A percentile compares a stretch with the other conserved stretches of the same genome.
These are phyloP conservation scores for Sitodiplosis mosellana DNA, from an alignment of 1,140 invertebrate species.

Conservation along the genomic window DNA sequence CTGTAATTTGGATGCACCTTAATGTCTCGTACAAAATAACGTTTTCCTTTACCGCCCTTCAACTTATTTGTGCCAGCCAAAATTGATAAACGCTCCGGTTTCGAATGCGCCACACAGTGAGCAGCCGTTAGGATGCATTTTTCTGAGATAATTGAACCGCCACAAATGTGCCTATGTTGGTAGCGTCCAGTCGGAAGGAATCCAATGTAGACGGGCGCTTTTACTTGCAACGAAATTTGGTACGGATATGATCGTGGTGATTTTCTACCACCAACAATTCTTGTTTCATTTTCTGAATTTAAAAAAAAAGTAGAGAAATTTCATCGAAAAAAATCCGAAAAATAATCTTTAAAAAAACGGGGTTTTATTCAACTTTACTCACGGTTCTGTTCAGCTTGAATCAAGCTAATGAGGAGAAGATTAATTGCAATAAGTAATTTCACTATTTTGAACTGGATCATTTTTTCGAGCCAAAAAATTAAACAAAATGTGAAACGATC, in stretches of 20 bases:
- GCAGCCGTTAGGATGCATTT: slow-evolving; percentile 24
- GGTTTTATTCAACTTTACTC: too few relatives aligned
- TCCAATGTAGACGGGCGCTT: neutral
- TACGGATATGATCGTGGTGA: slow-evolving; percentile 16
- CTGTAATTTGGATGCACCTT: slow-evolving; percentile 16
- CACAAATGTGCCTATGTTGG: slow-evolving; percentile 20
- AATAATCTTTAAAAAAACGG: too few relatives aligned
- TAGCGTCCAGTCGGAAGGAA: neutral
- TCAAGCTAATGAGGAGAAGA: too few relatives aligned
- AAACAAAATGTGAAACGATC: too few relatives aligned
- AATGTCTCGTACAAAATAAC: slow-evolving; percentile 11
- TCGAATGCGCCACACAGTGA: slow-evolving; percentile 20
- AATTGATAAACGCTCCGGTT: slow-evolving; percentile 16
- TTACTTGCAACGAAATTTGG: slow-evolving; percentile 17
- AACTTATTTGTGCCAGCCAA: slow-evolving; percentile 27
- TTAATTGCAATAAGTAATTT: too few relatives aligned
- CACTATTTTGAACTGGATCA: too few relatives aligned
- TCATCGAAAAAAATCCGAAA: too few relatives aligned
- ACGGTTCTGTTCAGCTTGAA: too few relatives aligned
- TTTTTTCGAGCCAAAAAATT: too few relatives aligned
- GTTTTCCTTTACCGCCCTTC: slow-evolving; percentile 20
- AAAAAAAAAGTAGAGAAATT: too few relatives aligned
- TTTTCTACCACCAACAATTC: slow-evolving; percentile 17
- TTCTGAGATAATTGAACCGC: slow-evolving; percentile 22
- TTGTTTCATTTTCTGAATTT: neutral